Evolutionary conservation across 2,888 invertebrate species (phyloP).

Genomic region (Emmelina monodactyla): DNA sequence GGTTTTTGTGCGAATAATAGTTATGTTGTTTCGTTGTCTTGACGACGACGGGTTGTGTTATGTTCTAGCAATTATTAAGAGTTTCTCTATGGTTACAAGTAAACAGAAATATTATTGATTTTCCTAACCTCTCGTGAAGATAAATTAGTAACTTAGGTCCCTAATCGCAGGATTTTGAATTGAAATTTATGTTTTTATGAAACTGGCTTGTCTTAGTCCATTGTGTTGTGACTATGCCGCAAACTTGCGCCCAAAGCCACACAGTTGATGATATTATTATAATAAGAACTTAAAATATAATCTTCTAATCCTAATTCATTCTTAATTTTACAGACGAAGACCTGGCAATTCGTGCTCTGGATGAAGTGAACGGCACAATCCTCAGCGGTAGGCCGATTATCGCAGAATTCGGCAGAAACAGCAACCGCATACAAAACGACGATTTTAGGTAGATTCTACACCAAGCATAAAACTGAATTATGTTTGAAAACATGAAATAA

Average conservation of each 20-base stretch:
- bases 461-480: background rate
- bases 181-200: no score
- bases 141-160: no score
- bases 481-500: no score
- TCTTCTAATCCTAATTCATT: background rate
- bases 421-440: conserved; percentile 11
- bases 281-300: no score
- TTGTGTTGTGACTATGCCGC: no score
- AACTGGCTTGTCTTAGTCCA: no score
- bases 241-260: no score
- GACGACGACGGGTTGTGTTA: conserved; percentile 18
- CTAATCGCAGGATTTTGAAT: no score
- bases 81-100: background rate
- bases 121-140: no score
- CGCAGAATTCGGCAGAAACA: conserved; percentile 42
- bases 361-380: conserved; percentile 58
- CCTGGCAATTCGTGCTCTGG: conserved; percentile 49
- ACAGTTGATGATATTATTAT: no score
- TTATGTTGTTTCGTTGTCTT: conserved; percentile 31
- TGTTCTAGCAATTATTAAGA: background rate
- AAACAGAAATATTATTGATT: background rate
- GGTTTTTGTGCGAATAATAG: conserved; percentile 30
- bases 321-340: conserved; percentile 39
- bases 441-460: conserved; percentile 2
- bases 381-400: conserved; percentile 58